phyloP scores from a whole-genome alignment of 2,113 vertebrate species.

The Haplotaxodon microlepis region DNA sequence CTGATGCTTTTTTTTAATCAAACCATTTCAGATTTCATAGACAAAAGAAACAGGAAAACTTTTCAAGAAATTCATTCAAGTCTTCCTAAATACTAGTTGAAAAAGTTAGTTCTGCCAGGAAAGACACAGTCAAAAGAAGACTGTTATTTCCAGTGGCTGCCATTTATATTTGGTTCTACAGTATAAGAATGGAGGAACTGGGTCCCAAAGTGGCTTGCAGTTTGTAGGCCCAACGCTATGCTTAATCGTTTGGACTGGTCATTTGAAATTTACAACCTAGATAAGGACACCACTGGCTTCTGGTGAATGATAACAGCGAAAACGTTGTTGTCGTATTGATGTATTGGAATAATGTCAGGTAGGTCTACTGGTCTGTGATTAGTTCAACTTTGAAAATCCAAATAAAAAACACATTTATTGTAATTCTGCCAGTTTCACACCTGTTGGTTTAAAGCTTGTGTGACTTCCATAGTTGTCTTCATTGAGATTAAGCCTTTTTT shows the following conservation, averaged over 20 bases:
- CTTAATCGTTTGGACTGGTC: neutral
- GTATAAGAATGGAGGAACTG: neutral
- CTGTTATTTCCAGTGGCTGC: neutral
- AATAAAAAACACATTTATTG: neutral
- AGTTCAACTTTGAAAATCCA: neutral
- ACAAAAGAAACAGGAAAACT: neutral
- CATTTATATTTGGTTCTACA: neutral
- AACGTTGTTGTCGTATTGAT: neutral
- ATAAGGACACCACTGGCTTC: neutral
- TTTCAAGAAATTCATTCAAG: neutral
- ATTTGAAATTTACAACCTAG: neutral
- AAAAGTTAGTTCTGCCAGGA: accelerated
- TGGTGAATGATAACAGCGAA: neutral
- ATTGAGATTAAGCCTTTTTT: neutral
- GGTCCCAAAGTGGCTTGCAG: neutral
- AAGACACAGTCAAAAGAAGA: accelerated
- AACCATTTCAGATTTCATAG: neutral
- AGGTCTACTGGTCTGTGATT: neutral
- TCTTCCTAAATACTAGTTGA: neutral
- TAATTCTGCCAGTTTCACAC: neutral
- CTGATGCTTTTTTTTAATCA: neutral
- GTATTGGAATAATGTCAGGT: neutral
- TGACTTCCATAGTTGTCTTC: neutral
- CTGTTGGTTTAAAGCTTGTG: neutral
- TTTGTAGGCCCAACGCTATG: neutral